Evolutionary conservation across 2,113 vertebrate species (phyloP).

Genomic region (Cololabis saira): DNA sequence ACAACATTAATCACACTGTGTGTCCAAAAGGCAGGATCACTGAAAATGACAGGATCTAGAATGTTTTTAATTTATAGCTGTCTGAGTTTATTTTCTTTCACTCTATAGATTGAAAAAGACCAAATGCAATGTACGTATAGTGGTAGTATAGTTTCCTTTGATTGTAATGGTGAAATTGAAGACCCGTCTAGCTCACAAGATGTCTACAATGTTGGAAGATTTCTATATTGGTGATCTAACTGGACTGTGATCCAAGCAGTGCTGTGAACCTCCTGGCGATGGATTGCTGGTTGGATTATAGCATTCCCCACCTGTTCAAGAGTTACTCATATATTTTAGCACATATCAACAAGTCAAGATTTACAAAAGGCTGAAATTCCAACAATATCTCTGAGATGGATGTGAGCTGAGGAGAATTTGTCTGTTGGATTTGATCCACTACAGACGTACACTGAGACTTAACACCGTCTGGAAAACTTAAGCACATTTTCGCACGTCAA

Average conservation of each 20-base stretch:
- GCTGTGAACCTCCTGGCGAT: neutral
- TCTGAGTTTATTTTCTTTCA: no score
- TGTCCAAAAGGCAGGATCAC: no score
- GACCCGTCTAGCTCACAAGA: no score
- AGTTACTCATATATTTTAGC: no score
- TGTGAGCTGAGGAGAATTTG: slow-evolving; percentile 15
- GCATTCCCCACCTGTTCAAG: slow-evolving; percentile 45
- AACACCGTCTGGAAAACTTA: neutral
- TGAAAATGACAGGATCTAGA: neutral
- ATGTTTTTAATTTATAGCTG: no score
- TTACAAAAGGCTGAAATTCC: neutral
- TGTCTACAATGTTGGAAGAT: no score
- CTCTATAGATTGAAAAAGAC: no score
- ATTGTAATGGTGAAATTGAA: no score
- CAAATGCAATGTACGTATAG: no score
- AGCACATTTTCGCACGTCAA: neutral
- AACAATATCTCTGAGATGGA: neutral
- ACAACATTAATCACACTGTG: no score
- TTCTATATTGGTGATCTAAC: neutral
- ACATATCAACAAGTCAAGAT: neutral
- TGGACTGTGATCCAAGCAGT: neutral
- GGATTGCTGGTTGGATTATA: slow-evolving; percentile 13
- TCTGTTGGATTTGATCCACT: slow-evolving; percentile 6
- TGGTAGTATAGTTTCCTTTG: no score
- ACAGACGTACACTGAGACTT: neutral